Evolutionary conservation across 2,888 invertebrate genomes (phyloP).

Genomic region (Minunthozetes semirufus): DNA sequence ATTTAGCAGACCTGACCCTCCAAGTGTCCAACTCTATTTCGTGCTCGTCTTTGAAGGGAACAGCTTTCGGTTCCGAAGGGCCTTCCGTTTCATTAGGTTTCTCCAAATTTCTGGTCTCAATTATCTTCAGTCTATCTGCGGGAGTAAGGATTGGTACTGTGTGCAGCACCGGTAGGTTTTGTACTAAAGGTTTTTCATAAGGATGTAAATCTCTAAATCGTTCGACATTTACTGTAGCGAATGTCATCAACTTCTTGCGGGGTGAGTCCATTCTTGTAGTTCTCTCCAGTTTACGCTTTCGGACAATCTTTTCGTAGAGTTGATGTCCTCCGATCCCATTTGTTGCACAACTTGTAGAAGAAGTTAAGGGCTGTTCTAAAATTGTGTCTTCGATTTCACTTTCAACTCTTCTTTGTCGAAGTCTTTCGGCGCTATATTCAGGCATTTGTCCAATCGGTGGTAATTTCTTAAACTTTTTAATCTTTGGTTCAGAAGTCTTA

Average conservation of each 20-base stretch:
- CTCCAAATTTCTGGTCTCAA: neutral
- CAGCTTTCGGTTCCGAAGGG: no score
- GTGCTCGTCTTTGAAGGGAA: neutral
- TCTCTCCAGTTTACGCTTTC: neutral
- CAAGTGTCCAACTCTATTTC: neutral
- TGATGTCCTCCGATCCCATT: neutral
- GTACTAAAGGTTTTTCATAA: neutral
- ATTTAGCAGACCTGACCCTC: neutral
- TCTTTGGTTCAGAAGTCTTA: neutral
- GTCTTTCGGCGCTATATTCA: neutral
- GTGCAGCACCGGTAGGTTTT: neutral
- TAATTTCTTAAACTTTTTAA: neutral
- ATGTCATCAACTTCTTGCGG: neutral
- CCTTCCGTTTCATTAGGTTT: neutral
- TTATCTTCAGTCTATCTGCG: neutral
- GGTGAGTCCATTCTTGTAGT: neutral
- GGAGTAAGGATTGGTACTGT: neutral
- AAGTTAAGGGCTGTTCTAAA: no score
- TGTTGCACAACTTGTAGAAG: neutral
- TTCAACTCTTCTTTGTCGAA: neutral
- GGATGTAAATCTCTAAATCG: neutral
- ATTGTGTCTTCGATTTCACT: neutral
- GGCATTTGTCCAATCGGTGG: slow-evolving; percentile 2
- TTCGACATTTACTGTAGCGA: neutral
- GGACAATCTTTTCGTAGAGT: slow-evolving; percentile 1